Conservation (phyloP, 2,113 vertebrate genomes). For the Gymnorhina tibicen region DNA sequence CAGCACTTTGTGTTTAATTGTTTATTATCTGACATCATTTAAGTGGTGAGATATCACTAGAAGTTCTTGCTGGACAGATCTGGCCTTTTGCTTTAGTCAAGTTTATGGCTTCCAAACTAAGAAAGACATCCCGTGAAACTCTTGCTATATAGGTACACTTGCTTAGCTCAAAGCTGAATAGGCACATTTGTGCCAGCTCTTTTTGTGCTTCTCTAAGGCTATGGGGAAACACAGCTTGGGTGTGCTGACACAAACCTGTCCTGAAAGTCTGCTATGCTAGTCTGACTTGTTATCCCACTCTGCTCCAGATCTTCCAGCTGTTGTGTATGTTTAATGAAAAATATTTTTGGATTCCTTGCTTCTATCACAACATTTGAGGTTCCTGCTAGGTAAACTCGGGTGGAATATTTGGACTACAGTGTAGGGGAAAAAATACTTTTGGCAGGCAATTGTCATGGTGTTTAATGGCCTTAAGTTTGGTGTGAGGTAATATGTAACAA, state of each 20-base stretch:
- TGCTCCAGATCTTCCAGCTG: background rate
- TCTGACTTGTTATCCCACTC: background rate
- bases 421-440: background rate
- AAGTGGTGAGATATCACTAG: background rate
- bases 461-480: background rate
- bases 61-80: background rate
- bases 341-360: background rate
- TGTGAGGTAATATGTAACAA: background rate
- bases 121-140: background rate
- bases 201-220: background rate
- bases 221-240: background rate
- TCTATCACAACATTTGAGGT: background rate
- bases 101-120: background rate
- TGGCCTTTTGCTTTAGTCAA: background rate
- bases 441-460: background rate
- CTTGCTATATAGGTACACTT: background rate
- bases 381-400: fast-evolving
- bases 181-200: background rate
- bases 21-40: background rate
- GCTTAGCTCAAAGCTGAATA: background rate
- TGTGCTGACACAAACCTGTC: background rate
- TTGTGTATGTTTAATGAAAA: background rate
- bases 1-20: background rate
- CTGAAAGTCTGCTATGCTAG: background rate
- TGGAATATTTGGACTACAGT: background rate